A percentile compares a stretch with the other conserved stretches of the same genome.
These are phyloP conservation scores for Rhabdornis inornatus DNA, from an alignment of 2,113 vertebrate species.

Conservation along the genomic window DNA sequence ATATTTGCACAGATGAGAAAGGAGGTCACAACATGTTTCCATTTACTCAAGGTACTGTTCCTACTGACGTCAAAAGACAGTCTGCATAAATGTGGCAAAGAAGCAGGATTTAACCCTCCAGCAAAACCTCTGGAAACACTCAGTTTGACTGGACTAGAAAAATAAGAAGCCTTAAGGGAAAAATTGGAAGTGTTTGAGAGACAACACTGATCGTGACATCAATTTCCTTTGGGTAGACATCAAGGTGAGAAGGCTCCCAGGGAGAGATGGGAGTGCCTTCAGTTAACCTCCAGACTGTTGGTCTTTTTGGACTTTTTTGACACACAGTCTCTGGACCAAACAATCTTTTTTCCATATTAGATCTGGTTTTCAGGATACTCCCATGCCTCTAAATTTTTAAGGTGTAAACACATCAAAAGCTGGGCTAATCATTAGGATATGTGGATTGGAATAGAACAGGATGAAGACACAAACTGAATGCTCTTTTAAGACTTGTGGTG, in stretches of 20 bases:
- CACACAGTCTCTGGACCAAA: background rate
- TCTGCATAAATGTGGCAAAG: background rate
- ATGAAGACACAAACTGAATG: background rate
- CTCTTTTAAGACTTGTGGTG: conserved; percentile 8
- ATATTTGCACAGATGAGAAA: background rate
- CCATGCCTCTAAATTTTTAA: background rate
- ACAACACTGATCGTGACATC: accelerated
- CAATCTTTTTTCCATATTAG: background rate
- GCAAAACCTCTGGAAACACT: background rate
- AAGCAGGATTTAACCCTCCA: background rate
- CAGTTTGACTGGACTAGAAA: background rate
- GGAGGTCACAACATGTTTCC: background rate
- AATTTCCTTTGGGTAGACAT: background rate
- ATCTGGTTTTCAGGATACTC: background rate
- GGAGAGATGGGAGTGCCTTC: background rate
- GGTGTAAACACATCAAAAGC: background rate
- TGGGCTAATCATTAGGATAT: background rate
- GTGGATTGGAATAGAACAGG: background rate
- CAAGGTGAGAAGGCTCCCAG: background rate
- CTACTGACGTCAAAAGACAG: background rate
- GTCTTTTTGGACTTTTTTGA: background rate
- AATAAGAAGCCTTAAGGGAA: background rate
- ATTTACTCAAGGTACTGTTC: background rate
- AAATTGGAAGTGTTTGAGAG: background rate
- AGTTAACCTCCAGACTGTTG: background rate